A percentile compares a stretch with the other conserved stretches of the same genome.
phyloP scores from a whole-genome alignment of 2,888 invertebrate species.

The Xestia rhomboidea region DNA sequence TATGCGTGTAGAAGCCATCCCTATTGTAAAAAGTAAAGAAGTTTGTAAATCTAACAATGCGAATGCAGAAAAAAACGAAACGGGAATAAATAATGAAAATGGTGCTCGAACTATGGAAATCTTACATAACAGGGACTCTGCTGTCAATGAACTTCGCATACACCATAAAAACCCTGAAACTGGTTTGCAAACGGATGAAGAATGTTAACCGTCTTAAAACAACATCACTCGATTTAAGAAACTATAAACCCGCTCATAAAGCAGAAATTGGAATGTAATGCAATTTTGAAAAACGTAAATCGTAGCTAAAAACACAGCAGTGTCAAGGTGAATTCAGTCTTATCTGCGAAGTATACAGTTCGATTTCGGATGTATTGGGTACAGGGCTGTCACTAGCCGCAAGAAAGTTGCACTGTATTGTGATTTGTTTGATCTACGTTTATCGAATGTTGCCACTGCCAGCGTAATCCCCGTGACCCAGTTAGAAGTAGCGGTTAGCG shows the following conservation, averaged over 20 bases:
- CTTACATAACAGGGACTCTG: conserved; percentile 32
- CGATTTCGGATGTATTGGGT: conserved; percentile 18
- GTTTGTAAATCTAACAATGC: background rate
- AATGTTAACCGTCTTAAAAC: conserved; percentile 61
- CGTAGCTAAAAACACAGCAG: conserved; percentile 9
- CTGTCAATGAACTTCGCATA: conserved; percentile 68
- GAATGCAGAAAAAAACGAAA: background rate
- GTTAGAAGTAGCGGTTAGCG: conserved; percentile 45
- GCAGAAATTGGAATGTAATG: conserved; percentile 14
- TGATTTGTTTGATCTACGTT: conserved; percentile 41
- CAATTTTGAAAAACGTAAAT: conserved; percentile 18
- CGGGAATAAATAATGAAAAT: background rate
- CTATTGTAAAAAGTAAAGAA: background rate
- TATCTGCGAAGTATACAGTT: conserved; percentile 8
- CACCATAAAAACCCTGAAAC: conserved; percentile 60
- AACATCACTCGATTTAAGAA: conserved; percentile 13
- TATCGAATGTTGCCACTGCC: conserved; percentile 32
- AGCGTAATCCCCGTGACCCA: conserved; percentile 49
- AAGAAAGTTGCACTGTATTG: conserved; percentile 37
- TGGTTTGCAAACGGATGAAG: conserved; percentile 65
- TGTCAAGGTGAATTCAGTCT: conserved; percentile 37
- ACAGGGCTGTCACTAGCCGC: conserved; percentile 19
- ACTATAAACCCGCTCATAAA: conserved; percentile 17
- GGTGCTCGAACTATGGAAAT: background rate
- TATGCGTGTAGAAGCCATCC: background rate